Evolutionary conservation across 2,797 vertebrate species (phyloP).

Genomic region (Tauraco hartlaubi): DNA sequence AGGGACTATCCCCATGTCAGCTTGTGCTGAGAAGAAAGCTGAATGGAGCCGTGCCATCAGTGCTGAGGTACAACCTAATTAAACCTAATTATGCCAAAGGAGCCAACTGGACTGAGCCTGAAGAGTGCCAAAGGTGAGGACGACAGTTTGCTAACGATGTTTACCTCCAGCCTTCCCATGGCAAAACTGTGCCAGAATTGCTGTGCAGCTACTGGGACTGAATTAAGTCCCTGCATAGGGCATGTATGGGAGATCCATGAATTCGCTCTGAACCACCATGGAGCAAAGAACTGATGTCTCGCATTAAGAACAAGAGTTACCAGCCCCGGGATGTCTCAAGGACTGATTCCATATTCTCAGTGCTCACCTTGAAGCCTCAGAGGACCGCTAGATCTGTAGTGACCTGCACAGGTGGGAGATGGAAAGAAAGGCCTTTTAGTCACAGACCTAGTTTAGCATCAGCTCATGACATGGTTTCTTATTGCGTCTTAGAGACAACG

Average conservation of each 20-base stretch:
- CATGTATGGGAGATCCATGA: accelerated
- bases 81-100: background rate
- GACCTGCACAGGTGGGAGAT: background rate
- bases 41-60: background rate
- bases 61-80: background rate
- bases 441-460: background rate
- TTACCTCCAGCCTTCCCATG: background rate
- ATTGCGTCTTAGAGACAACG: accelerated
- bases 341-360: background rate
- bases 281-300: background rate
- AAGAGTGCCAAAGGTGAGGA: background rate
- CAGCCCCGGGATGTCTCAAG: background rate
- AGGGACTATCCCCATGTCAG: background rate
- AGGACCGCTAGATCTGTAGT: background rate
- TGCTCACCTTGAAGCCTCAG: background rate
- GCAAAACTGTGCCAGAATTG: background rate
- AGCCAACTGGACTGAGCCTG: background rate
- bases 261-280: background rate
- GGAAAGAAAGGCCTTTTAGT: background rate
- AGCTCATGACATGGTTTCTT: accelerated
- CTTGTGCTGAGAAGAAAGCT: background rate
- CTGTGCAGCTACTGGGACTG: background rate
- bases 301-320: background rate
- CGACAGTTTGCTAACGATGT: background rate
- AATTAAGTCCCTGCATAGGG: background rate